phyloP scores from a whole-genome alignment of 2,797 vertebrate genomes.

The Naso thynnoides region DNA sequence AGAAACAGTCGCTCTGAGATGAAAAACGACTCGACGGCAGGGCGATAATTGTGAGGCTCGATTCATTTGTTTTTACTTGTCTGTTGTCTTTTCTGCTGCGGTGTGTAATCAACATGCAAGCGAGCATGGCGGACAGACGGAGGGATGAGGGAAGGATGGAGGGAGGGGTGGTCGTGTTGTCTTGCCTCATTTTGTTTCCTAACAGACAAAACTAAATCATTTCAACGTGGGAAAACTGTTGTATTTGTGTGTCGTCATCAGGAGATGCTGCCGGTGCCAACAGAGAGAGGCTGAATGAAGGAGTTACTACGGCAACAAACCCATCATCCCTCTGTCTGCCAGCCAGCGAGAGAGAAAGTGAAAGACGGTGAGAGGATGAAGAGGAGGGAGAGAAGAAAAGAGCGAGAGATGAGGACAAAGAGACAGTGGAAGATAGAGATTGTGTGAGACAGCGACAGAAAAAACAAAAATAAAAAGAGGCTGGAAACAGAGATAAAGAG shows the following conservation, averaged over 20 bases:
- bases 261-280: constrained; percentile 92
- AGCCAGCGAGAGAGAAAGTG: constrained; percentile 53
- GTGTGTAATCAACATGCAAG: constrained; percentile 71
- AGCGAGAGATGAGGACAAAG: constrained; percentile 49
- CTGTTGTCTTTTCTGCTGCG: constrained; percentile 68
- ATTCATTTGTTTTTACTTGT: constrained; percentile 69
- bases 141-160: constrained; percentile 41
- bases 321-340: constrained; percentile 91
- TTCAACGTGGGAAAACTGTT: constrained; percentile 90
- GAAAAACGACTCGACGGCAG: constrained; percentile 10
- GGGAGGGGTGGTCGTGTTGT: constrained; percentile 49
- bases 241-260: constrained; percentile 87
- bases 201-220: constrained; percentile 95
- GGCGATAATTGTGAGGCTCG: constrained; percentile 63
- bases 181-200: constrained; percentile 93
- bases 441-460: constrained; percentile 15
- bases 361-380: constrained; percentile 44
- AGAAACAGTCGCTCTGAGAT: background rate
- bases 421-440: constrained; percentile 27
- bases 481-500: constrained; percentile 50
- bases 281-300: constrained; percentile 90
- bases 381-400: constrained; percentile 42
- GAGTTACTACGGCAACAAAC: constrained; percentile 97
- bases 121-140: constrained; percentile 53
- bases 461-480: constrained; percentile 11